Conservation (phyloP, 1,140 invertebrate genomes). For the Caenorhabditis tropicalis region DNA sequence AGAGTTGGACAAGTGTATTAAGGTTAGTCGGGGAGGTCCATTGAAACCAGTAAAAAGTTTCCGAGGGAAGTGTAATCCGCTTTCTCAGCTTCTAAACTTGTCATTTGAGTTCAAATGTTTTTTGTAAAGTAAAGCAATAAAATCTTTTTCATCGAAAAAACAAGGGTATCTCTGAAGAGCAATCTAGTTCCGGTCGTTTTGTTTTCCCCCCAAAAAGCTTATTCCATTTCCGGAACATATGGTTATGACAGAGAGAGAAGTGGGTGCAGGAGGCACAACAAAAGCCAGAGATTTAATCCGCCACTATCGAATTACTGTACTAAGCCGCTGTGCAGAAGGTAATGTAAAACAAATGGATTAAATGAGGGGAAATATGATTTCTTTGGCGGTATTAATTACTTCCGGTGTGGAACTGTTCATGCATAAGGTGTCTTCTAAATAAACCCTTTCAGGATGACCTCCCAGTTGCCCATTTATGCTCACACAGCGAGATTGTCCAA, state of each 20-base stretch:
- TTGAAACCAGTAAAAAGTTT: background rate
- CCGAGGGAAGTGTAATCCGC: too few species aligned
- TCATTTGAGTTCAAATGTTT: background rate
- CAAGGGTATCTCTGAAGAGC: background rate
- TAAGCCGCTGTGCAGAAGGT: background rate
- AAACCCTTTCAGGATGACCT: slow-evolving; percentile 66
- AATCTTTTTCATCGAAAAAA: background rate
- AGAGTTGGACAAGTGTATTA: slow-evolving; percentile 70
- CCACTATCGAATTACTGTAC: slow-evolving; percentile 32
- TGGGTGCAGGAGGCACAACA: background rate
- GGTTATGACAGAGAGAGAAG: slow-evolving; percentile 13
- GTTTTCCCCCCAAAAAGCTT: background rate
- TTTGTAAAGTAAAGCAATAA: background rate
- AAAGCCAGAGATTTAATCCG: slow-evolving; percentile 7
- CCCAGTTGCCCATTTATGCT: slow-evolving; percentile 65
- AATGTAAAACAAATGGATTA: background rate
- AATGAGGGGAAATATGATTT: background rate
- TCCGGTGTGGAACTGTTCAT: background rate
- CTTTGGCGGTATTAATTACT: background rate
- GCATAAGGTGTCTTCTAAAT: too few species aligned
- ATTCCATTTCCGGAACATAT: slow-evolving; percentile 41
- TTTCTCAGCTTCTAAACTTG: too few species aligned
- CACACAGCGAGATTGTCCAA: slow-evolving; percentile 67
- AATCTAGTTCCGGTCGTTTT: background rate
- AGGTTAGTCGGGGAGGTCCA: slow-evolving; percentile 56